Evolutionary conservation across 2,888 invertebrate species (phyloP), one percentile per base, ranked within the genome.

Genomic region (Leucophenga montana): DNA sequence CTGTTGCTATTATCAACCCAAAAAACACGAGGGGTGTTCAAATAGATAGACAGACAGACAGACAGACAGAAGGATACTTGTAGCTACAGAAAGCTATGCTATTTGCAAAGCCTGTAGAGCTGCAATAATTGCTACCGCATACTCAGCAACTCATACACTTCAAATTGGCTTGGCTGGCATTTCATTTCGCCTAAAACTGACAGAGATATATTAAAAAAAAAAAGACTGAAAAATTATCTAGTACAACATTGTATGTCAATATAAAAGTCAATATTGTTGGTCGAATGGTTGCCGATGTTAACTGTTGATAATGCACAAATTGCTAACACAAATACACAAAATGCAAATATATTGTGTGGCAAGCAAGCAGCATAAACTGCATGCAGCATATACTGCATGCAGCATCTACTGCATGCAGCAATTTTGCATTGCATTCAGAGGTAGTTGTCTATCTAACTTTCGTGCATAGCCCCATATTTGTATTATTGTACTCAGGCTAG

Each of bases 281-380:
- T n/a, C 50, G 50, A n/a, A 50, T 22, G 16, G 56, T 2, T 64
- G 46, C 14, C n/a, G 67, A 57, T 68, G 39, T 31, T 53, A 61
- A 54, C 61, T 62, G 68, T 39, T 71, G 76, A 76, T 75, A 74
- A 72, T 76, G 70, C 68, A 72, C 50, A 71, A 69, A 77, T 72
- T 75, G 75, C 69, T 22, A 69, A 14, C 53, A 50, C 71, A 72
- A 73, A 62, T 39, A 33, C 56, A 11, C 39, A 50, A 62, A 68
- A 68, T 68, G 61, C 22, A 67, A 67, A 67, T 53, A 67, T 18
- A 1, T 9, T n/a, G 46, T 46, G 27, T 27, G 27, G 27, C 4
- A 4, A 27, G 27, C 27, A 27, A 27, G 50, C 50, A n/a, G 50
- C 16, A 39, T 39, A 39, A 39, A 39, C 39, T 39, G 39, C 39